Conservation (phyloP, 1,140 invertebrate species). For the Drosophila guanche region DNA sequence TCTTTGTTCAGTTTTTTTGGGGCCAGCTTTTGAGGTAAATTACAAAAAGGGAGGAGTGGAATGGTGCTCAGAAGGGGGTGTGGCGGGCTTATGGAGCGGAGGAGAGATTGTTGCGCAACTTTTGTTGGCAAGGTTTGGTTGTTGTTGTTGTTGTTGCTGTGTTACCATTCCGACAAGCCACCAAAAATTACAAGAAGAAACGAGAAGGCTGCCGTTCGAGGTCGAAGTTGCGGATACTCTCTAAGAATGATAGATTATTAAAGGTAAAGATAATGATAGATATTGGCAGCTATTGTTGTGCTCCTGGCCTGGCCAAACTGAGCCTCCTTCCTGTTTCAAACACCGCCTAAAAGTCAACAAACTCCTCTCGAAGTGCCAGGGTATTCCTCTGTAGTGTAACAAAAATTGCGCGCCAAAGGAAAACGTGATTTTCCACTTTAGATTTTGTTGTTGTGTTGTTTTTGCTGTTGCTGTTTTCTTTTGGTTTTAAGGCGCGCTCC, state of each 20-base stretch:
- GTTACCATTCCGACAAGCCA: slow-evolving; percentile 61
- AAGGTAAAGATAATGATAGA: too few species aligned
- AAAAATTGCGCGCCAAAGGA: slow-evolving; percentile 72
- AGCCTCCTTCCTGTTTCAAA: too few species aligned
- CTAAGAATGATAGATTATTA: too few species aligned
- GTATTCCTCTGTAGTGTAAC: slow-evolving; percentile 33
- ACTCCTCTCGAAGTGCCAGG: background rate
- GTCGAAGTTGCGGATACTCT: too few species aligned
- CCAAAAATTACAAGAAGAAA: slow-evolving; percentile 44
- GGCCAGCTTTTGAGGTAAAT: slow-evolving; percentile 57
- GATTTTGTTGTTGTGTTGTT: slow-evolving; percentile 45
- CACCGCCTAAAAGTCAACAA: slow-evolving; percentile 1
- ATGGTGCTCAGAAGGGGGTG: background rate
- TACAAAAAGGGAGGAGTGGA: slow-evolving; percentile 28
- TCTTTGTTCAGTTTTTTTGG: slow-evolving; percentile 47
- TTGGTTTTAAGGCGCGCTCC: slow-evolving; percentile 41
- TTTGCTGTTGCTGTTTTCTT: background rate
- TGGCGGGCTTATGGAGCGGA: slow-evolving; percentile 3
- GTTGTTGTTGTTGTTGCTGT: slow-evolving; percentile 24
- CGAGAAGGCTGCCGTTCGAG: slow-evolving; percentile 14
- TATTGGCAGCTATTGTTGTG: too few species aligned
- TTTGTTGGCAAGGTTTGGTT: slow-evolving; percentile 19
- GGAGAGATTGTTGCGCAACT: slow-evolving; percentile 55
- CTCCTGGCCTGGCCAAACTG: too few species aligned
- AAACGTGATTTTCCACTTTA: slow-evolving; percentile 78